A percentile compares a stretch with the other conserved stretches of the same genome.
Evolutionary conservation across 1,140 invertebrate genomes (phyloP).

Genomic region (Rhynchophorus ferrugineus): DNA sequence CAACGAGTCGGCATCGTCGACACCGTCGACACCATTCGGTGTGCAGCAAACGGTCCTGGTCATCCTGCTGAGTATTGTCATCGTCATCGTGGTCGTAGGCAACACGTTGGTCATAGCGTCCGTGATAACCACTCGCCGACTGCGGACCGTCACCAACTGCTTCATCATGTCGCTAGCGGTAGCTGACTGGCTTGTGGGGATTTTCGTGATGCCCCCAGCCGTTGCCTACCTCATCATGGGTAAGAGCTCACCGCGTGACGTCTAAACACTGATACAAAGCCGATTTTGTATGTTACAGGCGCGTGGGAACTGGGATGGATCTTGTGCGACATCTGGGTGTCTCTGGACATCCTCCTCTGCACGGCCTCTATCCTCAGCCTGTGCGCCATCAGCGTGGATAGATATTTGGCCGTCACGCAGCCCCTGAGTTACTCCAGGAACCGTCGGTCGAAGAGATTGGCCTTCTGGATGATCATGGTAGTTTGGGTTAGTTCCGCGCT

Average conservation of each 20-base stretch:
- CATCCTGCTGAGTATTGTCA: conserved; percentile 49
- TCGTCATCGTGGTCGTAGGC: conserved; percentile 63
- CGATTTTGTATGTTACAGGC: conserved; percentile 42
- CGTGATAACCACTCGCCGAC: conserved; percentile 80
- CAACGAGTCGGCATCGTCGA: conserved; percentile 2
- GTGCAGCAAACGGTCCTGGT: conserved; percentile 34
- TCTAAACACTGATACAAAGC: neutral
- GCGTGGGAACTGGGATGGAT: conserved; percentile 71
- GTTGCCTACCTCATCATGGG: conserved; percentile 63
- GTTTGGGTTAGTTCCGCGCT: conserved; percentile 75
- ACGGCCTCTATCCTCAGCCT: conserved; percentile 76
- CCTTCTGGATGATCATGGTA: conserved; percentile 68
- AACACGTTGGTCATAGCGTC: conserved; percentile 88
- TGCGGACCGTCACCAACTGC: conserved; percentile 91
- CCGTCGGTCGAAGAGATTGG: conserved; percentile 68
- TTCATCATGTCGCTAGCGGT: conserved; percentile 88
- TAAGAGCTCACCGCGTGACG: conserved; percentile 36
- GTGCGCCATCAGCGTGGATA: conserved; percentile 77
- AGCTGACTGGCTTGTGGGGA: conserved; percentile 84
- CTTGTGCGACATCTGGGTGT: conserved; percentile 85
- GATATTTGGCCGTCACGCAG: conserved; percentile 81
- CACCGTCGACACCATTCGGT: conserved; percentile 11
- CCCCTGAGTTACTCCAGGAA: conserved; percentile 73
- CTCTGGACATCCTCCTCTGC: conserved; percentile 85
- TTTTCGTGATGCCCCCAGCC: conserved; percentile 91